Evolutionary conservation across 2,888 invertebrate genomes (phyloP).

Genomic region (Agapetus fuscipes): DNA sequence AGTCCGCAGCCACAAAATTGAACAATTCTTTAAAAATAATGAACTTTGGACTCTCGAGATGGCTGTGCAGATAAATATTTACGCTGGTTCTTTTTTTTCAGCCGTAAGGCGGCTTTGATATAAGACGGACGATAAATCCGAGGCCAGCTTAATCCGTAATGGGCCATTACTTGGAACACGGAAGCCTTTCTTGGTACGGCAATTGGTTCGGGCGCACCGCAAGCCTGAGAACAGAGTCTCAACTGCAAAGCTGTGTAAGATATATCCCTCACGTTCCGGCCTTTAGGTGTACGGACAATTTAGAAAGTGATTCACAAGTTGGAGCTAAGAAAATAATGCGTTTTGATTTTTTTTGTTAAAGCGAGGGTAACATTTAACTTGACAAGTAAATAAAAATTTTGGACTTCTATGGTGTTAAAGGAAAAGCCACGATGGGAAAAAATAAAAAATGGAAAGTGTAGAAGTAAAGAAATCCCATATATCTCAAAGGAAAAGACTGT

Average conservation of each 20-base stretch:
- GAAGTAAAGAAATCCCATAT: no score
- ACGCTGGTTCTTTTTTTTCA: conserved; percentile 5
- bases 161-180: conserved; percentile 20
- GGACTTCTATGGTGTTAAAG: no score
- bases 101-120: conserved; percentile 12
- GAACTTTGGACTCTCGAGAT: not conserved
- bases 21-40: not conserved
- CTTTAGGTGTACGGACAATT: no score
- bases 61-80: conserved; percentile 17
- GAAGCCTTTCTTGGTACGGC: conserved; percentile 11
- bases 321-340: no score
- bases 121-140: conserved; percentile 21
- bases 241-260: conserved; percentile 4
- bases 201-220: conserved; percentile 15
- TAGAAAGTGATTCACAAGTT: no score
- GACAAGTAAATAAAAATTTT: no score
- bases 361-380: no score
- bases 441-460: no score
- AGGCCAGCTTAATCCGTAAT: conserved; percentile 18
- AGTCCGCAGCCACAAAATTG: no score
- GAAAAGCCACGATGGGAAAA: no score
- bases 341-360: no score
- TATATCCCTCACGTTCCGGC: conserved; percentile 10
- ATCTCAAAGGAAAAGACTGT: no score
- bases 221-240: conserved; percentile 21